phyloP scores from a whole-genome alignment of 2,888 invertebrate genomes.

The Xestia rhomboidea region DNA sequence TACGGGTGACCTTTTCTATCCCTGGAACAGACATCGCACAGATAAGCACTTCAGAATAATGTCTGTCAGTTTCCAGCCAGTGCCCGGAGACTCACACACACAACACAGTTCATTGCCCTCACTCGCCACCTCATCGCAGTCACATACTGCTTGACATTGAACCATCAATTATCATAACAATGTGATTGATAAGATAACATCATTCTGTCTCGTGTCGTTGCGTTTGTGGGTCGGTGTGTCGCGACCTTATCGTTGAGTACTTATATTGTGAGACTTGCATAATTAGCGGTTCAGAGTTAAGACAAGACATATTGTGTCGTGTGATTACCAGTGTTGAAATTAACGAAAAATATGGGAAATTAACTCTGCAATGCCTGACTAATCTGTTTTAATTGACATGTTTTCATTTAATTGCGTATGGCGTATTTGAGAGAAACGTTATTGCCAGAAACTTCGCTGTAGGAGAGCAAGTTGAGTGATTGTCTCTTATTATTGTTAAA shows the following conservation, averaged over 20 bases:
- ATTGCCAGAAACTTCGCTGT: no score
- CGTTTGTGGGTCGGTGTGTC: conserved; percentile 38
- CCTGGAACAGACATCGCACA: background rate
- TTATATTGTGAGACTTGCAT: conserved; percentile 24
- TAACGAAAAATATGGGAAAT: conserved; percentile 12
- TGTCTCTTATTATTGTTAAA: no score
- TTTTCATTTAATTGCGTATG: background rate
- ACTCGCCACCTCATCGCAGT: background rate
- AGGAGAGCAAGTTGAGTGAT: no score
- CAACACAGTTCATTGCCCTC: conserved; percentile 21
- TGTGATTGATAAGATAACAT: conserved; percentile 43
- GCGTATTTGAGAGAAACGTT: no score
- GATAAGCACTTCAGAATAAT: background rate
- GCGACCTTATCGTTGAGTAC: conserved; percentile 24
- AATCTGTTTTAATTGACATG: background rate
- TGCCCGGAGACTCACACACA: background rate
- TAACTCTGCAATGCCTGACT: background rate
- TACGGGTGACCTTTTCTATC: no score
- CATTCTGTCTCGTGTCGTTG: conserved; percentile 24
- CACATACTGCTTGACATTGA: conserved; percentile 4
- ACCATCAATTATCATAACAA: background rate
- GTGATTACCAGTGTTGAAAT: conserved; percentile 1
- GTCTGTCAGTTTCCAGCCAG: background rate
- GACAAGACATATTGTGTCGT: conserved; percentile 23
- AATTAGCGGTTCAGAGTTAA: conserved; percentile 36